These are phyloP conservation scores for Proteles cristata DNA, from an alignment of 2,113 vertebrate species.

Conservation along the genomic window DNA sequence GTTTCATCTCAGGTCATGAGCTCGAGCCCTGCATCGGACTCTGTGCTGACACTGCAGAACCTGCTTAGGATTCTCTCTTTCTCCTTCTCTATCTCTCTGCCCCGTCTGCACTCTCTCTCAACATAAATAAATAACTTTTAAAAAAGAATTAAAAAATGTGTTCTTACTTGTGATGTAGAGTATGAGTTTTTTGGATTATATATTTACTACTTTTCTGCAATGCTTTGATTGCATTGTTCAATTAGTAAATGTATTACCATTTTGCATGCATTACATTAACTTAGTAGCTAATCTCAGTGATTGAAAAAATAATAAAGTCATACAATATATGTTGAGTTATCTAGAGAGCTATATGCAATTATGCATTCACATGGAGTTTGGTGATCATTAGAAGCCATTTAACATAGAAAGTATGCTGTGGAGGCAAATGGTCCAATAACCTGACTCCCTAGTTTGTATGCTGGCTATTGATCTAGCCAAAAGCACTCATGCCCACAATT, in stretches of 20 bases:
- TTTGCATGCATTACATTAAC: not conserved
- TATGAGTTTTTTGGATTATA: not conserved
- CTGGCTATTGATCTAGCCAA: not conserved
- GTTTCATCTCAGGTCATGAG: too few species aligned
- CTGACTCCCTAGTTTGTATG: not conserved
- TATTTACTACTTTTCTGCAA: not conserved
- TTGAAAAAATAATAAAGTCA: constrained; percentile 8
- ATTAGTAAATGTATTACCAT: not conserved
- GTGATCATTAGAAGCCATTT: not conserved
- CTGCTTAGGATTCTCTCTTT: too few species aligned
- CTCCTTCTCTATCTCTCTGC: too few species aligned
- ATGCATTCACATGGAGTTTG: not conserved
- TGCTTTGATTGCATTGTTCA: not conserved
- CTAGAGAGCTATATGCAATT: not conserved
- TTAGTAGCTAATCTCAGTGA: not conserved
- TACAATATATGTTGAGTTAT: not conserved
- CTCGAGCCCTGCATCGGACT: too few species aligned
- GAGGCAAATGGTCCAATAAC: not conserved
- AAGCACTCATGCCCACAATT: not conserved
- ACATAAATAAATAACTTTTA: too few species aligned
- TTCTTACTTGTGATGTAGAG: not conserved
- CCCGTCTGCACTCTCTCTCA: too few species aligned
- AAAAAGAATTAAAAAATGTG: too few species aligned
- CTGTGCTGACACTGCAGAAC: too few species aligned
- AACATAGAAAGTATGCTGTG: not conserved